Percentiles rank a stretch among this genome's conserved stretches.
phyloP scores from a whole-genome alignment of 2,888 invertebrate genomes.

The Heteropelma amictum region DNA sequence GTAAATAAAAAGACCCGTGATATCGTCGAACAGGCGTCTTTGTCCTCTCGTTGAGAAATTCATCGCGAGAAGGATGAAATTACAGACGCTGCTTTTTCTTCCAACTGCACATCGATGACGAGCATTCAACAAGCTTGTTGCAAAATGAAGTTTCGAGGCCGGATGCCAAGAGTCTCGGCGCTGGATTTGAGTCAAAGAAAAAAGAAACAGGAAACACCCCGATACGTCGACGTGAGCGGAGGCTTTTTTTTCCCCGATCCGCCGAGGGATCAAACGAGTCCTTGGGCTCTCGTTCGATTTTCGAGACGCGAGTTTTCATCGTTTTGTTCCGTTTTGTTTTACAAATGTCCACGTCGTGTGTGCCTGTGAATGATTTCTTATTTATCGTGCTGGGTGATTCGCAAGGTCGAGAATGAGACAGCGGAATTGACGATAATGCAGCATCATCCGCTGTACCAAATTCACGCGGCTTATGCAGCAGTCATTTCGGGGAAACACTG shows the following conservation, averaged over 20 bases:
- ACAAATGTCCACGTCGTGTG: too few species aligned
- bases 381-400: neutral
- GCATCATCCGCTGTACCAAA: slow-evolving; percentile 1
- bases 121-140: slow-evolving; percentile 5
- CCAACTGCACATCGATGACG: slow-evolving; percentile 18
- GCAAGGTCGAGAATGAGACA: neutral
- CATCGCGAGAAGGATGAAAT: neutral
- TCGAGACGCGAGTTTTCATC: too few species aligned
- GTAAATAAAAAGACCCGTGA: slow-evolving; percentile 1
- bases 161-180: too few species aligned
- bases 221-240: too few species aligned
- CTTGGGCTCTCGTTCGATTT: too few species aligned
- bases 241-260: too few species aligned
- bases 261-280: too few species aligned
- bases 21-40: neutral
- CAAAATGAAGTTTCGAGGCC: neutral
- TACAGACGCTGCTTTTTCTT: neutral
- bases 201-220: too few species aligned
- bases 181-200: too few species aligned
- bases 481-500: neutral
- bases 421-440: neutral
- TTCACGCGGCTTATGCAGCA: neutral
- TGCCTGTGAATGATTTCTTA: too few species aligned
- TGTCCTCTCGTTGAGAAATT: neutral
- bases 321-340: too few species aligned